phyloP scores from a whole-genome alignment of 2,797 vertebrate species.

The Naso thynnoides region DNA sequence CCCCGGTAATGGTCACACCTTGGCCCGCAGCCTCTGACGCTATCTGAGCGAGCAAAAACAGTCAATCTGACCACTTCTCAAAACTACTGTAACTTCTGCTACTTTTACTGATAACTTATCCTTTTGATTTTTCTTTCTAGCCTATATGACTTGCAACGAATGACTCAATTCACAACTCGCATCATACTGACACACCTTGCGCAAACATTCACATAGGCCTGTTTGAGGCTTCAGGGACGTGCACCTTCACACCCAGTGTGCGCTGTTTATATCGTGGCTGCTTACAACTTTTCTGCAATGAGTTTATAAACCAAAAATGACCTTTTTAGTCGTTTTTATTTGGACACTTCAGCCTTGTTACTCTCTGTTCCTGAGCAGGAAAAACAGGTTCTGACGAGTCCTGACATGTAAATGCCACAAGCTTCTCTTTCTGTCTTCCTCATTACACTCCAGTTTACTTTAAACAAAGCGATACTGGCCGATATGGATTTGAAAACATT shows the following conservation, averaged over 20 bases:
- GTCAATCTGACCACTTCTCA: background rate
- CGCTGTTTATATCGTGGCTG: background rate
- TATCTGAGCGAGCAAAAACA: slow-evolving; percentile 74
- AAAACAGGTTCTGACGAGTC: slow-evolving; percentile 42
- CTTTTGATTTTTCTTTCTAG: too few relatives aligned
- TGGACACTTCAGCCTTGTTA: background rate
- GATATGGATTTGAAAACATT: background rate
- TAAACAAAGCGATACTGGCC: background rate
- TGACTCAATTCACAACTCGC: too few relatives aligned
- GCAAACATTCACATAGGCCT: slow-evolving; percentile 28
- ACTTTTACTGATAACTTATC: too few relatives aligned
- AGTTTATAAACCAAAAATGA: background rate
- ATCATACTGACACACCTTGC: slow-evolving; percentile 49
- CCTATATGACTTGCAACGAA: too few relatives aligned
- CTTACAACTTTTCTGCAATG: too few relatives aligned
- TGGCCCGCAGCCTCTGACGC: slow-evolving; percentile 91
- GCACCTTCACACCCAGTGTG: slow-evolving; percentile 11
- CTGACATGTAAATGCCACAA: background rate
- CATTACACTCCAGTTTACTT: background rate
- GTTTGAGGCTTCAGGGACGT: slow-evolving; percentile 10
- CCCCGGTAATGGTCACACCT: slow-evolving; percentile 92
- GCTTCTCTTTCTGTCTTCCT: background rate
- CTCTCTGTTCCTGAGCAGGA: slow-evolving; percentile 9
- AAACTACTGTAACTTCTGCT: background rate
- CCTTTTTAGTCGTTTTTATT: background rate